Base-by-base conservation (phyloP, 2,113 vertebrate genomes). In the Etheostoma cragini region DNA sequence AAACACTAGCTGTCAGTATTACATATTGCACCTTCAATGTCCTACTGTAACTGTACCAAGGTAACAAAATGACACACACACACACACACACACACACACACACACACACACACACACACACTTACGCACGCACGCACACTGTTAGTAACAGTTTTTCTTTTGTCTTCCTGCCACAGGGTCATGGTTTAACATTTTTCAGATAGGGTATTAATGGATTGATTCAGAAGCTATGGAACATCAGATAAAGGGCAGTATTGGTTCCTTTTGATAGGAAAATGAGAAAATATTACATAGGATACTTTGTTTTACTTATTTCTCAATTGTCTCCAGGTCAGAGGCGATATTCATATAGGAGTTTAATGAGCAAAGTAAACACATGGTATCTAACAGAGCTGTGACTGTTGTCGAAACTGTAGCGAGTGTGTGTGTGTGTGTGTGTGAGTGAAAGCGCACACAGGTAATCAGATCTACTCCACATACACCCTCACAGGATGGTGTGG, bases 381-480 rank as follows among this genome's bases (percentile, higher is more conserved):
- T n/a, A 30, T 61, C 54, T 61, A 68, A 60, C 50, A 49, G 22
- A 73, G 78, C 80, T 30, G 67, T 38, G 15, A 26, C n/a, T 81
- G 53, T 64, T 71, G 38, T 19, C 13, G 52, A 83, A 64, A 76
- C 47, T 64, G 62, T 67, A 74, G 21, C 22, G 6, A 78, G 75
- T 74, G 73, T 49, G 49, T 56, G 54, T 66, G 69, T 69, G 57
- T 33, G 70, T 68, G 75, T 68, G 52, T 24, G 52, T 16, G 77
- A 26, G 26, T 2, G 26, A 26, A 3, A 26, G 3, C 26, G 26
- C 8, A 10, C 69, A 74, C 56, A 70, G 56, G 90, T 91, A 92
- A 92, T 69, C 38, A 82, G 88, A 92, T 85, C 74, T 69, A 79
- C 81, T 81, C 85, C 77, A 82, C 85, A 91, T 83, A 90, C 76